Percentiles rank a stretch among this genome's conserved stretches.
Evolutionary conservation across 2,888 invertebrate genomes (phyloP).

Genomic region (Rhaphigaster nebulosa): DNA sequence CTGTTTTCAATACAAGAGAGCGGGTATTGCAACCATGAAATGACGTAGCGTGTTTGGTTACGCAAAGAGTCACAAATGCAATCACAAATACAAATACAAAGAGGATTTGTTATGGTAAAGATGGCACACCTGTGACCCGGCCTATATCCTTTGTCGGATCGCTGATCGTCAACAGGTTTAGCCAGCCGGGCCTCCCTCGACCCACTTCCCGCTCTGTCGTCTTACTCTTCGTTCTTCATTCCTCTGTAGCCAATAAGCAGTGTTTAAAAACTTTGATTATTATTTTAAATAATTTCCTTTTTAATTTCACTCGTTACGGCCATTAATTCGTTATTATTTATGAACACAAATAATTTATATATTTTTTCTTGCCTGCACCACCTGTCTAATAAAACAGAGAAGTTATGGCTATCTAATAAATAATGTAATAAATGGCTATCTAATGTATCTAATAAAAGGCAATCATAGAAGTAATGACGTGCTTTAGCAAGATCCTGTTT

Average conservation of each 20-base stretch:
- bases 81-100: conserved; percentile 3
- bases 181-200: not conserved
- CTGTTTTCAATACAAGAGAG: too few species aligned
- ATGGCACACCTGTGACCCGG: conserved; percentile 34
- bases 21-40: not conserved
- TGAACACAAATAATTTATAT: too few species aligned
- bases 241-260: not conserved
- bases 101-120: conserved; percentile 25
- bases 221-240: not conserved
- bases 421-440: too few species aligned
- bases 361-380: too few species aligned
- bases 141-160: conserved; percentile 44
- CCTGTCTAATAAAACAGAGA: too few species aligned
- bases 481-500: too few species aligned
- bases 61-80: not conserved
- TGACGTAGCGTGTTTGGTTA: not conserved
- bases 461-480: too few species aligned
- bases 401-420: too few species aligned
- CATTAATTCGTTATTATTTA: too few species aligned
- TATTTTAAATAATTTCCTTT: not conserved
- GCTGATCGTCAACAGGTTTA: conserved; percentile 28
- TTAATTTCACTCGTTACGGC: too few species aligned
- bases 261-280: not conserved
- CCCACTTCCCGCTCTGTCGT: not conserved
- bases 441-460: too few species aligned